phyloP scores from a whole-genome alignment of 2,888 invertebrate species.

The Melanchra persicariae region DNA sequence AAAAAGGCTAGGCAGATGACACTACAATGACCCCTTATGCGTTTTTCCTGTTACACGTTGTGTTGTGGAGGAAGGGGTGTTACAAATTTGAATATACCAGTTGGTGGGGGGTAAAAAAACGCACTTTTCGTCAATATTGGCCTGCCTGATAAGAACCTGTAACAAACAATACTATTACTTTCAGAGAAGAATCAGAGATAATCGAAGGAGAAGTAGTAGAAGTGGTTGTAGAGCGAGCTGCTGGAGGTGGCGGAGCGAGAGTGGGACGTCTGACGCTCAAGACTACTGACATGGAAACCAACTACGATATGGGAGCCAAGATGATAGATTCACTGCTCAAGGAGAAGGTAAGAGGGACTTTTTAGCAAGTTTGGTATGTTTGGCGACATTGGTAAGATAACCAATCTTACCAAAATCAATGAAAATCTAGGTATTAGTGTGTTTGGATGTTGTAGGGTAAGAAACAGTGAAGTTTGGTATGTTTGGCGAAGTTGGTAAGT shows the following conservation, averaged over 20 bases:
- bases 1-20: too few relatives aligned
- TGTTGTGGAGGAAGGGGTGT: too few relatives aligned
- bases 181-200: conserved; percentile 98
- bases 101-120: too few relatives aligned
- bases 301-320: conserved; percentile 99
- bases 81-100: too few relatives aligned
- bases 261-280: conserved; percentile 98
- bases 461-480: conserved; percentile 2
- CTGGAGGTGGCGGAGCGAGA: conserved; percentile 94
- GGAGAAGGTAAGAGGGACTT: conserved; percentile 93
- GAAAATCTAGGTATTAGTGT: not conserved
- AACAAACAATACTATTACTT: conserved; percentile 10
- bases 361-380: conserved; percentile 11
- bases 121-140: too few relatives aligned
- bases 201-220: conserved; percentile 99
- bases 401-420: not conserved
- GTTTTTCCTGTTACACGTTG: too few relatives aligned
- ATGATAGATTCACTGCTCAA: conserved; percentile 99
- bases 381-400: not conserved
- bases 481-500: conserved; percentile 10
- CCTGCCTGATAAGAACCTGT: too few relatives aligned
- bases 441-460: not conserved
- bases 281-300: conserved; percentile 99
- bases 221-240: conserved; percentile 98
- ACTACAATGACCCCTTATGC: too few relatives aligned